Conservation (phyloP, 1,140 invertebrate species). For the Heterodera schachtii region DNA sequence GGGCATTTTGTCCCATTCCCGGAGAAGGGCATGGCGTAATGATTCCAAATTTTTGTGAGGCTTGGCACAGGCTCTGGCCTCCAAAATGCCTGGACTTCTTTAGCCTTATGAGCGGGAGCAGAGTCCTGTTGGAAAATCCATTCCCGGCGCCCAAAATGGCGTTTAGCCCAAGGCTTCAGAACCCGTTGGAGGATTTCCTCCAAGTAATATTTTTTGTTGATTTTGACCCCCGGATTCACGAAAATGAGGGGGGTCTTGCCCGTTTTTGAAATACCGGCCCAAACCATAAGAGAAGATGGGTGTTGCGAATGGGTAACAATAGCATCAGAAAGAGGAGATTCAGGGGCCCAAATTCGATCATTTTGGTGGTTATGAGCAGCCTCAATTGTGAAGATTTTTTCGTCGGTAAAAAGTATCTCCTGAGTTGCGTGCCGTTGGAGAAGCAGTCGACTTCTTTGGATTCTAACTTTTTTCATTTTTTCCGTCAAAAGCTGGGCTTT, state of each 20-base stretch:
- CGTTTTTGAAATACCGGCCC: slow-evolving; percentile 9
- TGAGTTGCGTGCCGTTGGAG: neutral
- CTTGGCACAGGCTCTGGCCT: neutral
- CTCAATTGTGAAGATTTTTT: slow-evolving; percentile 13
- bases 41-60: neutral
- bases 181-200: too few species aligned
- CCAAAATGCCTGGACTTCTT: too few species aligned
- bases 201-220: too few species aligned
- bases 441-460: neutral
- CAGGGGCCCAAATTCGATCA: neutral
- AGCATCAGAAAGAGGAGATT: neutral
- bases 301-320: neutral
- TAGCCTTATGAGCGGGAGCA: too few species aligned
- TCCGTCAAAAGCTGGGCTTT: slow-evolving; percentile 3
- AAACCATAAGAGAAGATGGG: slow-evolving; percentile 30
- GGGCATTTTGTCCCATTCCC: slow-evolving; percentile 11
- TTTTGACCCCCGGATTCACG: slow-evolving; percentile 30
- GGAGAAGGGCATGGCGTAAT: neutral
- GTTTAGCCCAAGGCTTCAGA: too few species aligned
- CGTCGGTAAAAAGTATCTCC: neutral
- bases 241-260: slow-evolving; percentile 34
- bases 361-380: neutral
- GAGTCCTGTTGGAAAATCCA: too few species aligned
- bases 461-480: slow-evolving; percentile 1
- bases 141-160: too few species aligned